Percentiles rank a stretch among this genome's conserved stretches.
These are phyloP conservation scores for Yoshiicerus persimilis DNA, from an alignment of 1,140 invertebrate species.

Conservation along the genomic window DNA sequence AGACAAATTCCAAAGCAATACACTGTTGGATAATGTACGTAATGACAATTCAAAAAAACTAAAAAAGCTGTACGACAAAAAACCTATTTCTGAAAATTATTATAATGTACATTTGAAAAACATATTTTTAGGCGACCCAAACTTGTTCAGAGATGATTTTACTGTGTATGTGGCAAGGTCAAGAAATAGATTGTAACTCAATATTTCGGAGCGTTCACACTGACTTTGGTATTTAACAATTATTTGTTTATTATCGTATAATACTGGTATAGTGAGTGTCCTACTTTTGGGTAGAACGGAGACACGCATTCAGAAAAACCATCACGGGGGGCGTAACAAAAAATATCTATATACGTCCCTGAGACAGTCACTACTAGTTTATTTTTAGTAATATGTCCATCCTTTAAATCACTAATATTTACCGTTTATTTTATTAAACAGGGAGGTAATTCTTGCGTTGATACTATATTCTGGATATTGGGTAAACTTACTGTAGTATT, in stretches of 20 bases:
- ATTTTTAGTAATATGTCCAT: too few species aligned
- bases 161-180: constrained; percentile 22
- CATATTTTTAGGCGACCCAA: neutral
- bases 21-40: neutral
- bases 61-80: neutral
- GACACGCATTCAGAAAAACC: too few species aligned
- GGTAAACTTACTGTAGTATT: too few species aligned
- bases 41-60: neutral
- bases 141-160: constrained; percentile 24
- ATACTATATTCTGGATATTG: too few species aligned
- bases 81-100: neutral
- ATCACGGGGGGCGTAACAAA: too few species aligned
- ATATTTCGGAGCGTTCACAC: constrained; percentile 27
- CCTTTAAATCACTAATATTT: too few species aligned
- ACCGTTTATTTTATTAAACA: too few species aligned
- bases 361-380: too few species aligned
- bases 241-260: neutral
- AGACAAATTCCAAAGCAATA: neutral
- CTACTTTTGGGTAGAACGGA: too few species aligned
- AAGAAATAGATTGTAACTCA: neutral
- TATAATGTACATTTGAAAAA: neutral
- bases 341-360: too few species aligned
- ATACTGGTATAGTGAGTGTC: too few species aligned
- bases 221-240: neutral
- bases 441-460: too few species aligned